Conservation (phyloP, 2,113 vertebrate species). For the Percina caprodes region DNA sequence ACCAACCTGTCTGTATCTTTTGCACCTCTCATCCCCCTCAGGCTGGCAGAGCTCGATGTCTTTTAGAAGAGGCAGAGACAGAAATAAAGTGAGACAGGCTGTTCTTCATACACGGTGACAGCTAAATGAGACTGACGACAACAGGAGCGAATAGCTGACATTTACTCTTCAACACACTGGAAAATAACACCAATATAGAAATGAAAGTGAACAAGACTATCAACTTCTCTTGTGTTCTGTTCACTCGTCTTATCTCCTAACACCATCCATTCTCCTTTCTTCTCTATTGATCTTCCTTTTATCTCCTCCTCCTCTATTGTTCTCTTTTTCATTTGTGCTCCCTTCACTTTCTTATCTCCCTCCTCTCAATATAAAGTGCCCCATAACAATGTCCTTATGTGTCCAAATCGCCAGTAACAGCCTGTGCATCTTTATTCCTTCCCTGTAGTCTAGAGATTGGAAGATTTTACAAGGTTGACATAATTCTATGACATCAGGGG, state of each 20-base stretch:
- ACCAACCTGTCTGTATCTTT: too few relatives aligned
- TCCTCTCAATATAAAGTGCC: background rate
- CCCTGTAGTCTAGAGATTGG: constrained; percentile 11
- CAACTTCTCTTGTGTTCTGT: too few relatives aligned
- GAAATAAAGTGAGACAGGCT: background rate
- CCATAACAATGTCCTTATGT: background rate
- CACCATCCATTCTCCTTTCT: background rate
- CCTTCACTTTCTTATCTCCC: background rate
- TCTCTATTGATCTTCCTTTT: background rate
- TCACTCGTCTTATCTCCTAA: too few relatives aligned
- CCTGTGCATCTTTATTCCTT: background rate
- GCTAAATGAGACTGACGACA: constrained; percentile 3
- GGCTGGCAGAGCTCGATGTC: background rate
- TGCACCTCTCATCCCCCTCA: too few relatives aligned
- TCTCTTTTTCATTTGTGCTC: background rate
- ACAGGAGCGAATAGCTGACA: constrained; percentile 1
- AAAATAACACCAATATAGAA: background rate
- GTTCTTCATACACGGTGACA: constrained; percentile 12
- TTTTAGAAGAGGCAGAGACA: background rate
- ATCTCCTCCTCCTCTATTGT: background rate
- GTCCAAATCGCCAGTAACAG: constrained; percentile 1
- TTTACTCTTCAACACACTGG: constrained; percentile 1
- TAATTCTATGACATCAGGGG: too few relatives aligned
- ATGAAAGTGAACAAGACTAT: too few relatives aligned
- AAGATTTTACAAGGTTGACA: background rate